phyloP scores from a whole-genome alignment of 2,888 invertebrate genomes.

The Sinopyrophorus schimmeli region DNA sequence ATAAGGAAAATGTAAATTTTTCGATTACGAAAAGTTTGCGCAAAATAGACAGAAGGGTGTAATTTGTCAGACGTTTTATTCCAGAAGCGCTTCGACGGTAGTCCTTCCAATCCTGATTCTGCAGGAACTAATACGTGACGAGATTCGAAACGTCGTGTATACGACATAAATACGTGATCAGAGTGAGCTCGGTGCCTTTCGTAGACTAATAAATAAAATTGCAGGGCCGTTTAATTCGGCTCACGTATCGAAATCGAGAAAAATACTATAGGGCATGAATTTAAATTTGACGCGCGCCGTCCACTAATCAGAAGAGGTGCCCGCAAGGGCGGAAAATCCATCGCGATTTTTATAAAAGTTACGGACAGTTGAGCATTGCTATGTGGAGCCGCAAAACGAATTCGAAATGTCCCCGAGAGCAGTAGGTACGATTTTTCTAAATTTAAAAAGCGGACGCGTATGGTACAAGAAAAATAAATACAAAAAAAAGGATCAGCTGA shows the following conservation, averaged over 20 bases:
- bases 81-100: slow-evolving; percentile 29
- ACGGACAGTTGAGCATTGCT: slow-evolving; percentile 15
- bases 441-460: too few species aligned
- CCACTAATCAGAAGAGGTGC: slow-evolving; percentile 6
- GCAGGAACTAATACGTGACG: slow-evolving; percentile 37
- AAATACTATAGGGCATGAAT: slow-evolving; percentile 20
- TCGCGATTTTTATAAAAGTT: not conserved
- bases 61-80: slow-evolving; percentile 29
- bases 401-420: slow-evolving; percentile 6
- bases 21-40: too few species aligned
- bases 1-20: too few species aligned
- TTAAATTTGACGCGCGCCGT: slow-evolving; percentile 18
- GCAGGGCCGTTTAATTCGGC: slow-evolving; percentile 18
- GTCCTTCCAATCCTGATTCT: slow-evolving; percentile 33
- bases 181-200: slow-evolving; percentile 20
- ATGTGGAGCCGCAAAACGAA: slow-evolving; percentile 13
- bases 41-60: slow-evolving; percentile 20
- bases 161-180: slow-evolving; percentile 38
- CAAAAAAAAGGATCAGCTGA: slow-evolving; percentile 4
- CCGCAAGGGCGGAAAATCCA: not conserved
- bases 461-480: too few species aligned
- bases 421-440: slow-evolving; percentile 10
- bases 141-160: slow-evolving; percentile 39
- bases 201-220: slow-evolving; percentile 30
- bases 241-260: slow-evolving; percentile 27